These are phyloP conservation scores for Phengaris alcon DNA, from an alignment of 2,888 invertebrate species.

Conservation along the genomic window DNA sequence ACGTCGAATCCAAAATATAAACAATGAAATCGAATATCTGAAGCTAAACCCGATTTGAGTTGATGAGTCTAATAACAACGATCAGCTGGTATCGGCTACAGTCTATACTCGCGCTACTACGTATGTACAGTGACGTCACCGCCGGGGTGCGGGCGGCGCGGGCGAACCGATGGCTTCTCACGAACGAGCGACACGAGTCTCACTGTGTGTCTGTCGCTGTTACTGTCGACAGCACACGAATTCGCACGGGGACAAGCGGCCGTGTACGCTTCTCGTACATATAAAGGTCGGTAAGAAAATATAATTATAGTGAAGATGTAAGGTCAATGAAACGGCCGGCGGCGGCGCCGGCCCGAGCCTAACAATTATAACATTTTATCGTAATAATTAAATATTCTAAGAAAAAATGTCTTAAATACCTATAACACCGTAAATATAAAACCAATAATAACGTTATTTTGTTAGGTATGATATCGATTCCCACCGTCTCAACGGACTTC, in stretches of 20 bases:
- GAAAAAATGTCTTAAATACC: slow-evolving; percentile 79
- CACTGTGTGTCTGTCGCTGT: slow-evolving; percentile 62
- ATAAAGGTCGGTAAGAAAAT: slow-evolving; percentile 78
- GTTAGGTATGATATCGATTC: slow-evolving; percentile 79
- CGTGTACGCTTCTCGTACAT: slow-evolving; percentile 75
- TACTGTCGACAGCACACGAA: slow-evolving; percentile 53
- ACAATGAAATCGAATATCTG: slow-evolving; percentile 70
- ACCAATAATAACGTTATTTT: slow-evolving; percentile 79
- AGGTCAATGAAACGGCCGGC: slow-evolving; percentile 72
- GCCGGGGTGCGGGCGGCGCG: slow-evolving; percentile 68
- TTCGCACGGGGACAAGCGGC: slow-evolving; percentile 74
- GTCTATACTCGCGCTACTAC: slow-evolving; percentile 77
- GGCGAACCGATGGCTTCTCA: slow-evolving; percentile 78
- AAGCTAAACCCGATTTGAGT: slow-evolving; percentile 71
- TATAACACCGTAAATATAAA: slow-evolving; percentile 80
- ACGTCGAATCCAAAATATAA: slow-evolving; percentile 63
- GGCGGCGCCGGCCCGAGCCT: slow-evolving; percentile 69
- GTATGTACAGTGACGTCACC: slow-evolving; percentile 70
- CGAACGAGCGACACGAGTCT: slow-evolving; percentile 73
- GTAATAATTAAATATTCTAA: slow-evolving; percentile 79
- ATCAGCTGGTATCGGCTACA: slow-evolving; percentile 71
- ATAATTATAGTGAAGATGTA: slow-evolving; percentile 78
- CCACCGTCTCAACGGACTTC: slow-evolving; percentile 73
- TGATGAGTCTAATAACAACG: slow-evolving; percentile 77
- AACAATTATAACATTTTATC: slow-evolving; percentile 76